Evolutionary conservation across 2,113 vertebrate species (phyloP).

Genomic region (Campylorhamphus procurvoides): DNA sequence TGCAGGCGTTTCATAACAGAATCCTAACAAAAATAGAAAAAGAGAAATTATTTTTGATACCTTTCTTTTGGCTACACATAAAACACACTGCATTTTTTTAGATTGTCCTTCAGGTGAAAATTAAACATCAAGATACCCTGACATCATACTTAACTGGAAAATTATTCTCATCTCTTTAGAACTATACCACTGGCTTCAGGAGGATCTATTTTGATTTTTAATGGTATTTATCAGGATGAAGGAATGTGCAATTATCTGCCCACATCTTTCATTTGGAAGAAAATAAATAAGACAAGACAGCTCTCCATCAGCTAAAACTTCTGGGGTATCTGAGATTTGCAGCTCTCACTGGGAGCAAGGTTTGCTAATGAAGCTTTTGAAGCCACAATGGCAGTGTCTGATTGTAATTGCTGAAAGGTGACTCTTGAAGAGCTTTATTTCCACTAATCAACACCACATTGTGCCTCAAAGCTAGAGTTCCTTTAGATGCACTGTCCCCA

Average conservation of each 20-base stretch:
- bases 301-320: constrained; percentile 21
- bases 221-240: constrained; percentile 12
- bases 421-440: constrained; percentile 67
- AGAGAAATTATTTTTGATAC: not conserved
- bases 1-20: not conserved
- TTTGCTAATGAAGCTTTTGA: constrained; percentile 75
- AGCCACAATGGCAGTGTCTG: constrained; percentile 52
- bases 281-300: constrained; percentile 28
- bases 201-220: constrained; percentile 30
- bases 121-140: not conserved
- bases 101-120: not conserved
- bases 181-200: not conserved
- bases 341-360: not conserved
- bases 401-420: constrained; percentile 74
- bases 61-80: not conserved
- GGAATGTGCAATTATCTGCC: constrained; percentile 11
- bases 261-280: constrained; percentile 16
- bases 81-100: not conserved
- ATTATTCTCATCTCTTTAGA: not conserved
- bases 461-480: constrained; percentile 71
- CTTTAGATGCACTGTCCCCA: constrained; percentile 53
- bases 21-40: not conserved
- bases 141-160: not conserved
- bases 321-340: constrained; percentile 6
- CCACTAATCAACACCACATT: constrained; percentile 77